These are phyloP conservation scores for Metridium senile DNA, from an alignment of 92 coral and sea anemone genomes.

Conservation along the genomic window DNA sequence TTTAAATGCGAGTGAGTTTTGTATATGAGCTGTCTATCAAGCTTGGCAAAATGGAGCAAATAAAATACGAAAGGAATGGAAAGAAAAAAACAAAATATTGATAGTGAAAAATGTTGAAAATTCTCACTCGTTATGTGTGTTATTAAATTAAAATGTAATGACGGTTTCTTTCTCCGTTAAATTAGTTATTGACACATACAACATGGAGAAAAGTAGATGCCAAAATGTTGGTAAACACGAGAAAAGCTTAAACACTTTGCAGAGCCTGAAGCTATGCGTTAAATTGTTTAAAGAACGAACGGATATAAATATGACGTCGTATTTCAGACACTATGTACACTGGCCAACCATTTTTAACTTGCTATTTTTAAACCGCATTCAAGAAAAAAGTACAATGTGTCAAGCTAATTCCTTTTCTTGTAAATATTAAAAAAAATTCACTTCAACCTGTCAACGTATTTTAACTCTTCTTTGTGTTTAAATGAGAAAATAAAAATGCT, in stretches of 20 bases:
- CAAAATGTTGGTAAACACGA: not conserved
- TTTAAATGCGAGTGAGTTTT: too few relatives aligned
- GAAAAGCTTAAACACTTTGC: not conserved
- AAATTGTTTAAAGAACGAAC: not conserved
- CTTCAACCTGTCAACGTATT: not conserved
- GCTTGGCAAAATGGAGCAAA: too few relatives aligned
- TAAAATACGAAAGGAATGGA: too few relatives aligned
- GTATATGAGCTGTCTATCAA: too few relatives aligned
- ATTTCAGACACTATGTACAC: not conserved
- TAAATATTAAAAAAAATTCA: conserved; percentile 3
- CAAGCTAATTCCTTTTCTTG: not conserved
- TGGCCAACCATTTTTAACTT: not conserved
- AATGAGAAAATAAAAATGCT: conserved; percentile 6
- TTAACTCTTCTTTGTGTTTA: not conserved
- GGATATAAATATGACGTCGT: not conserved
- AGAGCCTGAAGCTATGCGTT: not conserved
- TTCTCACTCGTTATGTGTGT: too few relatives aligned
- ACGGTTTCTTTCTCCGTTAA: not conserved
- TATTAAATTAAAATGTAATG: not conserved
- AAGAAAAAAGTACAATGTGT: not conserved
- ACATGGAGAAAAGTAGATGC: not conserved
- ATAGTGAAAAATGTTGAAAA: too few relatives aligned
- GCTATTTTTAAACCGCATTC: not conserved
- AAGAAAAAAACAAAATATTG: too few relatives aligned
- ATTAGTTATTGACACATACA: not conserved